Conservation (phyloP, 2,888 invertebrate genomes). For the Agrochola circellaris region DNA sequence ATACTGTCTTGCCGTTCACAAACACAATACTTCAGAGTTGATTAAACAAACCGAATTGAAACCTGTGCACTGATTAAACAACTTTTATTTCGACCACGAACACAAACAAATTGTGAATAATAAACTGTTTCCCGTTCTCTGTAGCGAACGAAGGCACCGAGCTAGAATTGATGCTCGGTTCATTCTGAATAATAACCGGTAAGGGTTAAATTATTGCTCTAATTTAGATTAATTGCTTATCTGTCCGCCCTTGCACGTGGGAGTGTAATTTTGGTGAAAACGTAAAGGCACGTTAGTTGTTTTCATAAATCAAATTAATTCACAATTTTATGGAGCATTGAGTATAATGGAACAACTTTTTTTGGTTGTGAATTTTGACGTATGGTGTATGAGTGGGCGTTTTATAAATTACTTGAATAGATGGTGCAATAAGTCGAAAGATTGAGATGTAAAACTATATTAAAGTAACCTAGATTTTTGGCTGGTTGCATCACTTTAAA, state of each 20-base stretch:
- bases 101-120: conserved; percentile 63
- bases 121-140: conserved; percentile 57
- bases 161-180: conserved; percentile 64
- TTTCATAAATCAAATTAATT: conserved; percentile 74
- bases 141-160: conserved; percentile 60
- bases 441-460: conserved; percentile 2
- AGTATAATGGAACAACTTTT: conserved; percentile 43
- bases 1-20: neutral
- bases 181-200: conserved; percentile 75
- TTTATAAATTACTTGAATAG: conserved; percentile 7
- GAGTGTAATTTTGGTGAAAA: conserved; percentile 73
- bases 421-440: conserved; percentile 13
- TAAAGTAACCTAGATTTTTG: neutral
- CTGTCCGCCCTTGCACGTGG: conserved; percentile 74
- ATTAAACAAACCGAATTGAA: conserved; percentile 23
- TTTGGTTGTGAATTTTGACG: conserved; percentile 15
- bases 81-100: conserved; percentile 46
- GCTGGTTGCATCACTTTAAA: neutral
- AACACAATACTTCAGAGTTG: conserved; percentile 10
- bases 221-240: conserved; percentile 85
- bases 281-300: conserved; percentile 65
- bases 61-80: conserved; percentile 53
- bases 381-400: conserved; percentile 40
- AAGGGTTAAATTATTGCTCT: conserved; percentile 84
- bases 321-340: conserved; percentile 56